Base-by-base conservation (phyloP, 2,888 invertebrate genomes). In the Volucella zonaria region DNA sequence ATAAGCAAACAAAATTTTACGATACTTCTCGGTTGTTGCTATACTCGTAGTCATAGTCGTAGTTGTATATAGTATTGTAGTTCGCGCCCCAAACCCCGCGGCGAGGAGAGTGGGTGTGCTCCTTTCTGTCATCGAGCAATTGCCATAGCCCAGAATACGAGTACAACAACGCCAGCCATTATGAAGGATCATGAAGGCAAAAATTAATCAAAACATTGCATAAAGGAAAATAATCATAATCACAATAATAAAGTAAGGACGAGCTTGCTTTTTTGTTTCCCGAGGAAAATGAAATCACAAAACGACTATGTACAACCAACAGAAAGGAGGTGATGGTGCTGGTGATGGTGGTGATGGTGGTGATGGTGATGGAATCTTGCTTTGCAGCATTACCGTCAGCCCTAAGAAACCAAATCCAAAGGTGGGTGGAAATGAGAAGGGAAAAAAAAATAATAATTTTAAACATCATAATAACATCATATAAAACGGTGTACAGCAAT, bases 161-260 rank as follows among this genome's bases (percentile, higher is more conserved):
- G 31, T 31, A 76, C 82, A 88, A 87, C 87, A 87, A 76, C 73
- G 83, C 58, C 73, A 77, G 67, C 77, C 80, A 86, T 81, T 77
- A 82, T 79, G 75, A 86, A 82, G 76, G 83, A 82, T 76, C 74
- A 74, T 67, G 80, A 86, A 85, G 82, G 79, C 85, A 86, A 86
- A 86, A 85, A 86, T 87, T 87, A 91, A 91, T 91, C 91, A 91
- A 91, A 91, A 91, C 91, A 91, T 91, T 91, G 89, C 89, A 91
- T 91, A 91, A 91, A 91, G 90, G 90, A 91, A 91, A 90, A 91
- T 90, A 91, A 91, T 91, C 91, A 91, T 90, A 91, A 91, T 90
- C 90, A 90, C 89, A 91, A 91, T 90, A 90, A 89, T 88, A 89
- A 91, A 90, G 88, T 87, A 88, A 88, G 87, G 86, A 87, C 86